Conservation (phyloP, 2,888 invertebrate genomes). For the Himalopsyche anomala region DNA sequence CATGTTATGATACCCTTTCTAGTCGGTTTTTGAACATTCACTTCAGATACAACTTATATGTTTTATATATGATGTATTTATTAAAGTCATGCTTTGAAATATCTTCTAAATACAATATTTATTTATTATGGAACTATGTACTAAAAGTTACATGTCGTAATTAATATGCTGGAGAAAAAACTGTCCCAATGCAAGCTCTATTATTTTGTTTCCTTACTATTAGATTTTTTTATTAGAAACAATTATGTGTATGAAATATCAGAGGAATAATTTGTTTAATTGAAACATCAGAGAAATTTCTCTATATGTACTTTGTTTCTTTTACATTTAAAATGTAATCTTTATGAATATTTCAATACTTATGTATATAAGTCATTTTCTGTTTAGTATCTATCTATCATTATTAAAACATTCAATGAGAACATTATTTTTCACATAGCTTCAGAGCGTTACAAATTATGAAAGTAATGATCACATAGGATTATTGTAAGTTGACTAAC, state of each 20-base stretch:
- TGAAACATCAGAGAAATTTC: not conserved
- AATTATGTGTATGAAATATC: conserved; percentile 2
- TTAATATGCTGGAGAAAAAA: not conserved
- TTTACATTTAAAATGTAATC: conserved; percentile 35
- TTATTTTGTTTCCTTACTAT: no score
- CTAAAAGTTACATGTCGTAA: not conserved
- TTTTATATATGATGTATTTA: no score
- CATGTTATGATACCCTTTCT: no score
- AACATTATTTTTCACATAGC: conserved; percentile 40
- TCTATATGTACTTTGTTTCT: conserved; percentile 3
- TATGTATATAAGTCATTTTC: conserved; percentile 40
- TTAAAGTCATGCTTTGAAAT: no score
- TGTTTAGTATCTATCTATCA: conserved; percentile 40
- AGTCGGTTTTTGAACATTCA: no score
- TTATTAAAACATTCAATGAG: conserved; percentile 39
- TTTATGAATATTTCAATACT: conserved; percentile 19
- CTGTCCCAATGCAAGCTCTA: no score
- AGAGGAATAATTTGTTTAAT: not conserved
- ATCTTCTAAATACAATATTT: no score
- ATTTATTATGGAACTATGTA: not conserved
- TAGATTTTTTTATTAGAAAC: no score
- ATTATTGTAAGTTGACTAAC: conserved; percentile 48
- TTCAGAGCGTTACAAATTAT: conserved; percentile 40
- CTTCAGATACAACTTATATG: no score
- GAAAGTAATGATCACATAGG: conserved; percentile 32